Base-by-base conservation (phyloP, 2,888 invertebrate genomes). In the Gasteruption jaculator region DNA sequence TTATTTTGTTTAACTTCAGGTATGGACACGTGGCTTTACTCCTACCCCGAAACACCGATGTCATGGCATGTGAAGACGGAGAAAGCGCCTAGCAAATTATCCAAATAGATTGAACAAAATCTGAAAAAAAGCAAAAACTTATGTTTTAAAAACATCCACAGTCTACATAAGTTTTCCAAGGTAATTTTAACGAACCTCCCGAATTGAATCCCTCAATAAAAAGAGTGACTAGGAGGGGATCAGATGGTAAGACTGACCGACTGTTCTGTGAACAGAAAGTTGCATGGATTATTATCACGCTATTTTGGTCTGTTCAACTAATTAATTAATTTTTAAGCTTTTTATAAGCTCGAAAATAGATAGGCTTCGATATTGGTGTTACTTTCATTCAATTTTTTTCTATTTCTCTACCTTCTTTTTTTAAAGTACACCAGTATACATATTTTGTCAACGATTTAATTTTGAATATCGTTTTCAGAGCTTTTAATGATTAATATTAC, bases 1-100 rank as follows among this genome's bases (percentile, higher is more conserved):
- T n/a, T n/a, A n/a, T n/a, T n/a, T 20, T 15, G 5, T 27, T 10
- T 3, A 10, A 16, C 16, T 3, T 29, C 39, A 68, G 68, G 38
- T 70, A 68, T 41, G 61, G 61, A 35, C 66, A 70, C 41, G 70
- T 69, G 25, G 61, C 68, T 30, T 51, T 68, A 26, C 52, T 69
- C 15, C 50, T 69, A 38, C 70, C 70, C 37, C 58, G 68, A 43
- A 63, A 56, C 44, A 61, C 61, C 14, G 61, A 66, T 35, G 45
- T 47, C 35, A 32, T 64, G 33, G 54, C 57, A 8, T 58, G 54
- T 27, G 64, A 68, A 22, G 68, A 67, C 43, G 58, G 60, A 15
- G 63, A 64, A 45, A 65, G 61, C 43, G 57, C 60, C 41, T 68
- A 58, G 22, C 11, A 22, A 14, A 14, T 24, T 29, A 20, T 10